Evolutionary conservation across 2,888 invertebrate genomes (phyloP).

Genomic region (Augochlorella aurata): DNA sequence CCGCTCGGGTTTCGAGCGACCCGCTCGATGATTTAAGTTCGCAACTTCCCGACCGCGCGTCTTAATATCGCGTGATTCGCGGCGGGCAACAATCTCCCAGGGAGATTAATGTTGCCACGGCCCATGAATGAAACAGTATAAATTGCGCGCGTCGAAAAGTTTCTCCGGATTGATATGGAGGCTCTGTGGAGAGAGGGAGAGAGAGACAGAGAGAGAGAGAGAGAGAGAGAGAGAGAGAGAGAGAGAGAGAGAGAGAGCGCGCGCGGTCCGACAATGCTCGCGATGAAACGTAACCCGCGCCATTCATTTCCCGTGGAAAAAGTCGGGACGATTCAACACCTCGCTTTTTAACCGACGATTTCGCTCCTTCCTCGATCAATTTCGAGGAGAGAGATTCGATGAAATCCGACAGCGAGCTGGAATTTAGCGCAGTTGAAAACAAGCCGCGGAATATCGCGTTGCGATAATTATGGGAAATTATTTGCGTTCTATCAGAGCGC

Average conservation of each 20-base stretch:
- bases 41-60: not conserved
- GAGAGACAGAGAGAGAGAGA: too few relatives aligned
- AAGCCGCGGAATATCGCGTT: not conserved
- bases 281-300: not conserved
- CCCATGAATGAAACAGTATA: constrained; percentile 18
- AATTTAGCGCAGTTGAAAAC: not conserved
- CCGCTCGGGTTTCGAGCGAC: not conserved
- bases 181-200: not conserved
- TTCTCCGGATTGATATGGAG: constrained; percentile 15
- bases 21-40: not conserved
- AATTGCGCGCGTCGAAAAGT: constrained; percentile 25
- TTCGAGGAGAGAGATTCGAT: not conserved
- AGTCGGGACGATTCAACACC: constrained; percentile 12
- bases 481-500: too few relatives aligned
- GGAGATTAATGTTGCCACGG: not conserved
- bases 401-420: not conserved
- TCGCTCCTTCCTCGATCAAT: not conserved
- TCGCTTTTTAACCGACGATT: constrained; percentile 7
- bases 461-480: too few relatives aligned
- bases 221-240: not conserved
- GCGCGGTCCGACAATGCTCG: not conserved
- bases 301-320: constrained; percentile 11
- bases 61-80: constrained; percentile 14
- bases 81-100: not conserved
- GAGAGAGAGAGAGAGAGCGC: not conserved